Base-by-base conservation (phyloP, 1,140 invertebrate species). In the Drosophila ananassae region DNA sequence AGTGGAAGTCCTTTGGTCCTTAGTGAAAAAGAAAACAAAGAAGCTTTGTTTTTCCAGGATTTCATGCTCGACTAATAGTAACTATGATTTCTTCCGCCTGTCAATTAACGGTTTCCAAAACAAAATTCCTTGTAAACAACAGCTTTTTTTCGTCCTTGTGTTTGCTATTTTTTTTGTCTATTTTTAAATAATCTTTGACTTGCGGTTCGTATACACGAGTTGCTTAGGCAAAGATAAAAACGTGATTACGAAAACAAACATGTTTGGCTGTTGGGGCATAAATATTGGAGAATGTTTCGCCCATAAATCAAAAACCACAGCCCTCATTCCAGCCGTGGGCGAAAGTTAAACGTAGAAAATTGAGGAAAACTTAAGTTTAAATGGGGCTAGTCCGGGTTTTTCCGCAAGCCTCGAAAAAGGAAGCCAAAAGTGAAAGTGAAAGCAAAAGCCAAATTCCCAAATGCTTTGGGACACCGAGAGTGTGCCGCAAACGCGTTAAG, bases 361-460 rank as follows among this genome's bases (percentile, higher is more conserved):
- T 74, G 60, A 63, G 68, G 69, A 67, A 74, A 79, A 64, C 83
- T 83, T 83, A 79, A 84, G 80, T 83, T 83, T 83, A 77, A 83
- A 84, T 84, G 52, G 61, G 76, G 68, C 57, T 56, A 74, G 74
- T 47, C 68, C 37, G 30, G 25, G 25, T 53, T 60, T 59, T 30
- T 46, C 57, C 44, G 24, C 55, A n/a, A 34, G 54, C 21, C 25
- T 48, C 13, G 37, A 50, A 32, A 32, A 8, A 7, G 8, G 9
- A 41, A 41, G 39, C 39, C 39, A 6, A 41, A 41, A 17, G 32
- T 13, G 39, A 41, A 41, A 30, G 25, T 60, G n/a, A 55, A 72
- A 48, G 52, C 47, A 25, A 44, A 32, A 73, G 41, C 34, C 32
- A 17, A 73, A 73, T 64, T 55, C 71, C 56, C 8, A 46, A 41